A percentile compares a stretch with the other conserved stretches of the same genome.
Evolutionary conservation across 1,140 invertebrate species (phyloP).

Genomic region (Neoseiulus cucumeris): DNA sequence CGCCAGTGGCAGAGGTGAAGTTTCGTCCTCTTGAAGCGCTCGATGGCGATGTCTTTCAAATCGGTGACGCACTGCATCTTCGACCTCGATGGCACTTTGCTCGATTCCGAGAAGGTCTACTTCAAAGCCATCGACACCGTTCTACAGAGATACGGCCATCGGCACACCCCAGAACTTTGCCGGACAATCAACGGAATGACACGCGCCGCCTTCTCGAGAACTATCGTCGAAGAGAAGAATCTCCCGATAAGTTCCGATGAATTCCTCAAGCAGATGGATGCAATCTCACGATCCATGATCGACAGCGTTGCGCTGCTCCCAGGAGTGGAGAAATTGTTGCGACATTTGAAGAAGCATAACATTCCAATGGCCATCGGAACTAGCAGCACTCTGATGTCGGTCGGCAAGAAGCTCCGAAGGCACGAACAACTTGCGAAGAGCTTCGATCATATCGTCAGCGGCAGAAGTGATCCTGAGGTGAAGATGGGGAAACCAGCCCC

Average conservation of each 20-base stretch:
- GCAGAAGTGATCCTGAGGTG: slow-evolving; percentile 16
- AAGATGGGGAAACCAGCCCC: slow-evolving; percentile 15
- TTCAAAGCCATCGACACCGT: too few relatives aligned
- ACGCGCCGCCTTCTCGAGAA: too few relatives aligned
- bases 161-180: too few relatives aligned
- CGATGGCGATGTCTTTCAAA: slow-evolving; percentile 12
- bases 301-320: slow-evolving; percentile 14
- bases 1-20: too few relatives aligned
- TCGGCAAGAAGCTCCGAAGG: slow-evolving; percentile 11
- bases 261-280: too few relatives aligned
- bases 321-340: slow-evolving; percentile 13
- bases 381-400: not conserved
- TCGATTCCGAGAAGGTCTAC: slow-evolving; percentile 10
- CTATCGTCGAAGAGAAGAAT: too few relatives aligned
- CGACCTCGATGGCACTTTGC: slow-evolving; percentile 17
- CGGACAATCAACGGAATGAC: too few relatives aligned
- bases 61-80: slow-evolving; percentile 18
- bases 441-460: slow-evolving; percentile 16
- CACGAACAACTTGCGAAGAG: slow-evolving; percentile 12
- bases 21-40: too few relatives aligned
- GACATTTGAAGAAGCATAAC: slow-evolving; percentile 14
- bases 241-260: too few relatives aligned
- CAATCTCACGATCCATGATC: too few relatives aligned
- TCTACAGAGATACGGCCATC: too few relatives aligned
- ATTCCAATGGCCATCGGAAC: slow-evolving; percentile 18